A percentile compares a stretch with the other conserved stretches of the same genome.
phyloP scores from a whole-genome alignment of 2,888 invertebrate genomes.

The Colletes collaris region DNA sequence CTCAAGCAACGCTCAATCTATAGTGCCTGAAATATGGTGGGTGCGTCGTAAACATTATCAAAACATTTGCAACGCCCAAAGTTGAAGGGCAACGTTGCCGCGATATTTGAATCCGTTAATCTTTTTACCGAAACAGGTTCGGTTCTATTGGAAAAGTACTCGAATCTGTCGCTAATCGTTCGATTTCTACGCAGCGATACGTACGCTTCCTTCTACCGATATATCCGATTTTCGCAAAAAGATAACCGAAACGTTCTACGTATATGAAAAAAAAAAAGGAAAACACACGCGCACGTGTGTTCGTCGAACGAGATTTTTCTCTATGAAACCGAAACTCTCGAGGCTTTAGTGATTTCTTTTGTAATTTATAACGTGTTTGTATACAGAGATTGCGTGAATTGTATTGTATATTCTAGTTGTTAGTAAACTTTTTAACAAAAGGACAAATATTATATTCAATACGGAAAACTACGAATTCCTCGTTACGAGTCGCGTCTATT shows the following conservation, averaged over 20 bases:
- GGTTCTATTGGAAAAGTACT: neutral
- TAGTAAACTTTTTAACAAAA: conserved; percentile 67
- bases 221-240: no score
- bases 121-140: conserved; percentile 29
- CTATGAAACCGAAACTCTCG: conserved; percentile 58
- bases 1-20: conserved; percentile 73
- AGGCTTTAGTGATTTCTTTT: conserved; percentile 71
- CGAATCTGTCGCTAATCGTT: conserved; percentile 19
- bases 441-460: conserved; percentile 58
- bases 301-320: conserved; percentile 44
- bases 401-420: conserved; percentile 67
- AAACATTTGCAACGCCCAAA: conserved; percentile 19
- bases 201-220: no score
- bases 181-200: neutral
- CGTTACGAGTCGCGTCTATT: conserved; percentile 55
- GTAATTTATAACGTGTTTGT: conserved; percentile 75
- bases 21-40: conserved; percentile 72
- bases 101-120: conserved; percentile 42
- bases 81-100: conserved; percentile 35
- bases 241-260: no score
- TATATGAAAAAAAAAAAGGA: no score
- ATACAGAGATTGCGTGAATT: conserved; percentile 71
- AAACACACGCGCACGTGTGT: neutral
- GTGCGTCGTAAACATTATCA: conserved; percentile 62
- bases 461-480: conserved; percentile 46